These are phyloP conservation scores for Melinaea menophilus DNA, from an alignment of 2,888 invertebrate genomes.

Conservation along the genomic window DNA sequence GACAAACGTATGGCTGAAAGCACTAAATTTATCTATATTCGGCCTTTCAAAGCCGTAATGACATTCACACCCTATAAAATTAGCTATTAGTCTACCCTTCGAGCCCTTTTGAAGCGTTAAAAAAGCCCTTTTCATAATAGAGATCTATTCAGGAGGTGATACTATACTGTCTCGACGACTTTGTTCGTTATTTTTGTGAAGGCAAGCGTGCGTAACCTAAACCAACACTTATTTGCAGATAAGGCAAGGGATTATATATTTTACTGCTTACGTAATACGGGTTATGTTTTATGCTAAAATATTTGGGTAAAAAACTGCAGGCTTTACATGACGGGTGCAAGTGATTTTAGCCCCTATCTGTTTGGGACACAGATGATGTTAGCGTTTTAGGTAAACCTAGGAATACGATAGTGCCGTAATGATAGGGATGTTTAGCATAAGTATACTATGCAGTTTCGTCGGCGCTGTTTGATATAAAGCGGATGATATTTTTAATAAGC, in stretches of 20 bases:
- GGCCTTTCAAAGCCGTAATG: slow-evolving; percentile 23
- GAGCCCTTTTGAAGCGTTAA: slow-evolving; percentile 63
- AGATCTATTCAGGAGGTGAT: slow-evolving; percentile 66
- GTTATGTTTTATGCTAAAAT: slow-evolving; percentile 8
- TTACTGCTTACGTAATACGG: slow-evolving; percentile 21
- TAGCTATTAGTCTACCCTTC: slow-evolving; percentile 36
- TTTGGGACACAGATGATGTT: slow-evolving; percentile 6
- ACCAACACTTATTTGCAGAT: slow-evolving; percentile 22
- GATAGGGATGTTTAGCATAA: slow-evolving; percentile 30
- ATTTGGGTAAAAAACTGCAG: slow-evolving; percentile 31
- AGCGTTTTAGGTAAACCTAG: neutral
- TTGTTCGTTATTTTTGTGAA: slow-evolving; percentile 77
- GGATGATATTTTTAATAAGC: slow-evolving; percentile 3
- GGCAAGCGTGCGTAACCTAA: slow-evolving; percentile 66
- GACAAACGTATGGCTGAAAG: slow-evolving; percentile 10
- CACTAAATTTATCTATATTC: slow-evolving; percentile 16
- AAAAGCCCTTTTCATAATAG: slow-evolving; percentile 64
- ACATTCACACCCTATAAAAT: slow-evolving; percentile 32
- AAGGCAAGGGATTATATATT: slow-evolving; percentile 32
- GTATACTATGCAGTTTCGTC: slow-evolving; percentile 25
- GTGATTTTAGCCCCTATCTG: slow-evolving; percentile 11
- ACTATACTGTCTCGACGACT: slow-evolving; percentile 53
- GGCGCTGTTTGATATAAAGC: slow-evolving; percentile 24
- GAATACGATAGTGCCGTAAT: slow-evolving; percentile 28
- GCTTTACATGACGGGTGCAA: neutral